phyloP scores from a whole-genome alignment of 2,113 vertebrate species.

The Malurus melanocephalus region DNA sequence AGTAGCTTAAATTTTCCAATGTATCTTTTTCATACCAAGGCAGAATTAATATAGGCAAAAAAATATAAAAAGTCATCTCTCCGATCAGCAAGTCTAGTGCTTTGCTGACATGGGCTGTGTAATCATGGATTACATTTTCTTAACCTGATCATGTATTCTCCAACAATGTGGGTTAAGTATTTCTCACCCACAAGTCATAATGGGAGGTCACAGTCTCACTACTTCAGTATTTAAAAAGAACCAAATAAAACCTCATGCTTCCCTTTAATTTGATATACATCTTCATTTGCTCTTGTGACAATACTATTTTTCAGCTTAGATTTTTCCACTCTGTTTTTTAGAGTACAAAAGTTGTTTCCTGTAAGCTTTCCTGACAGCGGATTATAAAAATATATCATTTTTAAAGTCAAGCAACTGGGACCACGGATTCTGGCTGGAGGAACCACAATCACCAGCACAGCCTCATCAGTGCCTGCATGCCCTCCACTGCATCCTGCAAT shows the following conservation, averaged over 20 bases:
- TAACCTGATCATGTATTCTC: background rate
- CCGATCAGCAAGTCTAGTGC: background rate
- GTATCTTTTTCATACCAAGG: fast-evolving
- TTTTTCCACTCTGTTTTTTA: background rate
- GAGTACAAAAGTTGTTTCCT: background rate
- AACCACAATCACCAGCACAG: background rate
- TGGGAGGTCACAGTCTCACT: background rate
- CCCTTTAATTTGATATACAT: background rate
- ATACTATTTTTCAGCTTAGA: background rate
- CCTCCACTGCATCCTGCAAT: background rate
- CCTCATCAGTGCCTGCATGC: background rate
- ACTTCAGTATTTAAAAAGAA: background rate
- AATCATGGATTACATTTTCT: background rate
- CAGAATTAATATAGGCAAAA: background rate
- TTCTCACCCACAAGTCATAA: background rate
- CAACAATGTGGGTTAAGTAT: fast-evolving
- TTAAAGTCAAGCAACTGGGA: background rate
- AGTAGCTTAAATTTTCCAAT: background rate
- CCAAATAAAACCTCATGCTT: background rate
- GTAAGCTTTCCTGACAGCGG: background rate
- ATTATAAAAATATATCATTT: background rate
- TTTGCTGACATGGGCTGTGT: background rate
- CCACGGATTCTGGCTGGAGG: background rate
- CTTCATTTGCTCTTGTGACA: background rate
- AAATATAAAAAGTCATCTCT: background rate